These are phyloP conservation scores for Diorhabda sublineata DNA, from an alignment of 1,140 invertebrate species.

Conservation along the genomic window DNA sequence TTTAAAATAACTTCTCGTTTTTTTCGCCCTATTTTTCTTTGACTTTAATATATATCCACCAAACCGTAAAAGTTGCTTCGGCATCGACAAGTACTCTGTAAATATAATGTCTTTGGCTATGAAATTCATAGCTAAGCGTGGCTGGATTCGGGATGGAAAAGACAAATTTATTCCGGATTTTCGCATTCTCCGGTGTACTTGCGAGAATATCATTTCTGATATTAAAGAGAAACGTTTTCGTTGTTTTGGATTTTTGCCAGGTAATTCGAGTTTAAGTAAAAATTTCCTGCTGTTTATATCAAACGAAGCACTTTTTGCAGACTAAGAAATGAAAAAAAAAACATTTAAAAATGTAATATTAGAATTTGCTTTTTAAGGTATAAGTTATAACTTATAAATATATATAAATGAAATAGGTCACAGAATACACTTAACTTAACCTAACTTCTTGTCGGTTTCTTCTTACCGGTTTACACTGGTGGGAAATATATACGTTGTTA, in stretches of 20 bases:
- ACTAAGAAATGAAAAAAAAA: not conserved
- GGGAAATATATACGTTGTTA: not conserved
- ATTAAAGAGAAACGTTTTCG: slow-evolving; percentile 22
- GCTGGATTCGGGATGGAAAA: slow-evolving; percentile 1
- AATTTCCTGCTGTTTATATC: not conserved
- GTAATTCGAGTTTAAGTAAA: not conserved
- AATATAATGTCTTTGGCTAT: slow-evolving; percentile 3
- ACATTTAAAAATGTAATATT: not conserved
- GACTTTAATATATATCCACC: not conserved
- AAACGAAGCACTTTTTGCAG: not conserved
- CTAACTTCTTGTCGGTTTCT: not conserved
- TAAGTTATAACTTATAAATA: too few species aligned
- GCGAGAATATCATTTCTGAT: slow-evolving; percentile 15
- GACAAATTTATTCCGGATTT: slow-evolving; percentile 21
- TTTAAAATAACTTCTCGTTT: too few species aligned
- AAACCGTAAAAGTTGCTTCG: not conserved
- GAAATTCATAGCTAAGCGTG: not conserved
- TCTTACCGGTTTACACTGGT: not conserved
- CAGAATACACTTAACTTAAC: too few species aligned
- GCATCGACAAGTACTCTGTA: slow-evolving; percentile 6
- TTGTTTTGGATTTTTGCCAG: slow-evolving; percentile 15
- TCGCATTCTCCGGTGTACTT: slow-evolving; percentile 14
- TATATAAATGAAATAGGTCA: too few species aligned
- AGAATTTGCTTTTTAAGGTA: too few species aligned
- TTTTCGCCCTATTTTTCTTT: not conserved